These are phyloP conservation scores for Thymelicus lineola DNA, from an alignment of 2,888 invertebrate genomes.

Conservation along the genomic window DNA sequence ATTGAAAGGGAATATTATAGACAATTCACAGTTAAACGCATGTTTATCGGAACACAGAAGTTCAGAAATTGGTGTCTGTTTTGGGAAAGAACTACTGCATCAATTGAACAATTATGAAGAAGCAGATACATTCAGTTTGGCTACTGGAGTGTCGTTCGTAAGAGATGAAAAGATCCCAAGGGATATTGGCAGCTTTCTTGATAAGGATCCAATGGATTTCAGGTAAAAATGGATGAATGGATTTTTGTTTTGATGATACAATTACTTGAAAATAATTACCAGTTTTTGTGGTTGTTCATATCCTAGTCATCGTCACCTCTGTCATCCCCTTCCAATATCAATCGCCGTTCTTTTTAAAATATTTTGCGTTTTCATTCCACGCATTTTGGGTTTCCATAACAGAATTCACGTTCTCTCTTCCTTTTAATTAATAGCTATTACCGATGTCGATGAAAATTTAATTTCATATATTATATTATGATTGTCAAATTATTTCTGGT, in stretches of 20 bases:
- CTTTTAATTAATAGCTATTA: too few relatives aligned
- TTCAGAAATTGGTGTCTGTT: constrained; percentile 85
- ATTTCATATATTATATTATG: too few relatives aligned
- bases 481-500: too few relatives aligned
- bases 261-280: too few relatives aligned
- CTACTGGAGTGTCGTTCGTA: constrained; percentile 86
- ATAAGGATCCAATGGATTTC: constrained; percentile 90
- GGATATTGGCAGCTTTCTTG: constrained; percentile 87
- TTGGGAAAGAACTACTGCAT: constrained; percentile 88
- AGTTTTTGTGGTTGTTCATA: too few relatives aligned
- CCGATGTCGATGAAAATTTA: too few relatives aligned
- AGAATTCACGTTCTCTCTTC: too few relatives aligned
- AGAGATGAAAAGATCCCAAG: constrained; percentile 88
- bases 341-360: too few relatives aligned
- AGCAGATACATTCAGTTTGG: constrained; percentile 87
- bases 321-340: too few relatives aligned
- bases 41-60: constrained; percentile 70
- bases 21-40: constrained; percentile 68
- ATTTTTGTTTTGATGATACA: not conserved
- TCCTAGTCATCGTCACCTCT: too few relatives aligned
- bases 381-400: too few relatives aligned
- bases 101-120: constrained; percentile 88
- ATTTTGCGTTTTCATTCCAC: too few relatives aligned
- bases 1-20: constrained; percentile 64
- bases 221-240: constrained; percentile 70